These are phyloP conservation scores for Rhadinocentrus ornatus DNA, from an alignment of 2,797 vertebrate species.

Conservation along the genomic window DNA sequence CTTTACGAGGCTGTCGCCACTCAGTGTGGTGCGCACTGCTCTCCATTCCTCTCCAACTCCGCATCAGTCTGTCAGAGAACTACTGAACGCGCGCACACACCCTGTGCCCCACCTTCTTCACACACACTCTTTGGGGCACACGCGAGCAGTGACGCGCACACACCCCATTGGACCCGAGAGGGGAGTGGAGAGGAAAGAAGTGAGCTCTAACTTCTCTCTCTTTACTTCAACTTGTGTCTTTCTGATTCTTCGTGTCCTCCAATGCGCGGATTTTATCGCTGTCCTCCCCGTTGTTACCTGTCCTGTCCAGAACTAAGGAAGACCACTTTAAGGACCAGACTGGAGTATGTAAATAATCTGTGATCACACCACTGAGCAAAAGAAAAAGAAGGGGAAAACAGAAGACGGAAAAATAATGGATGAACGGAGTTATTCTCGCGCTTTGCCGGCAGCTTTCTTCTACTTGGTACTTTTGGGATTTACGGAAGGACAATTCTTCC, in stretches of 20 bases:
- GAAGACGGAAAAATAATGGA: slow-evolving; percentile 60
- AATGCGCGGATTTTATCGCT: slow-evolving; percentile 58
- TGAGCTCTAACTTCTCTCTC: slow-evolving; percentile 42
- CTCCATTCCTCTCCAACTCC: slow-evolving; percentile 58
- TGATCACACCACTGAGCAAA: background rate
- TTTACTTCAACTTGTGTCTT: slow-evolving; percentile 21
- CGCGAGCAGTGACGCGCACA: slow-evolving; percentile 17
- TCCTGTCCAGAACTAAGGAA: slow-evolving; percentile 33
- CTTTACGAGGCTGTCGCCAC: slow-evolving; percentile 49
- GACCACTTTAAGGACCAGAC: slow-evolving; percentile 39
- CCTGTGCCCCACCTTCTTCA: background rate
- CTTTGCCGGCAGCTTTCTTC: slow-evolving; percentile 49
- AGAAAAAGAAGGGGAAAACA: slow-evolving; percentile 26
- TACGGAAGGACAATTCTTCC: slow-evolving; percentile 72
- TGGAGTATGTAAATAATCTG: slow-evolving; percentile 63
- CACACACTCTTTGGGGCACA: slow-evolving; percentile 3
- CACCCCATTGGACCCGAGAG: slow-evolving; percentile 34
- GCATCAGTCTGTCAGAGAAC: slow-evolving; percentile 60
- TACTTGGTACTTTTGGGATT: slow-evolving; percentile 59
- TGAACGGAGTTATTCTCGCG: slow-evolving; percentile 53
- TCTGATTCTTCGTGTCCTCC: slow-evolving; percentile 31
- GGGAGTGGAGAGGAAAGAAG: slow-evolving; percentile 2
- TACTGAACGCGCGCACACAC: slow-evolving; percentile 47
- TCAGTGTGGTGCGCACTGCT: slow-evolving; percentile 54
- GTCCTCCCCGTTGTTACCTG: background rate